A percentile compares a stretch with the other conserved stretches of the same genome.
Conservation (phyloP, 2,797 vertebrate genomes). For the Peromyscus attwateri region DNA sequence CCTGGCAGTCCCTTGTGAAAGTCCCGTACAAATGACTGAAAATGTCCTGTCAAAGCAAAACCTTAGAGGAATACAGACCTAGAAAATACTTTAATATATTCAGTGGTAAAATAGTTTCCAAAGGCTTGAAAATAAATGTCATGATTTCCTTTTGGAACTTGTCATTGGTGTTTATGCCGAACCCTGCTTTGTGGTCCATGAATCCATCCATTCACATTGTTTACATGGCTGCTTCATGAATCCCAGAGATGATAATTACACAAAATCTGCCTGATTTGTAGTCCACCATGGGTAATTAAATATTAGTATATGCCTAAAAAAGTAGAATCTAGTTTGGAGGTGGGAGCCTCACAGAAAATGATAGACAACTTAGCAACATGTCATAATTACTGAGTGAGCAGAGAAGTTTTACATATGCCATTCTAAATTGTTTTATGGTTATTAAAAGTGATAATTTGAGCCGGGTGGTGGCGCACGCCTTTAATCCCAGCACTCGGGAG, state of each 20-base stretch:
- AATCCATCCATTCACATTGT: not conserved
- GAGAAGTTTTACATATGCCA: too few species aligned
- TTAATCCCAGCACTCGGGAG: too few species aligned
- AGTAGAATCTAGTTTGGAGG: not conserved
- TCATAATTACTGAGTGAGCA: not conserved
- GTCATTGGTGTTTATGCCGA: not conserved
- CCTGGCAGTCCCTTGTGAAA: not conserved
- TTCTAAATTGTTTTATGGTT: not conserved
- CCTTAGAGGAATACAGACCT: not conserved
- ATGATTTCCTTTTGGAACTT: not conserved
- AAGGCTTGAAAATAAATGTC: not conserved
- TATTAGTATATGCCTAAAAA: too few species aligned
- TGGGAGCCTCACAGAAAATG: not conserved
- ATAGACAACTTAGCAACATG: not conserved
- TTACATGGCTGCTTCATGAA: not conserved
- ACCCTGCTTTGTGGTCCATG: not conserved
- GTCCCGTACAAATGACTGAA: not conserved
- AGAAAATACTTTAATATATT: not conserved
- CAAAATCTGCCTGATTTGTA: not conserved
- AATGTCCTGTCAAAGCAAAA: not conserved
- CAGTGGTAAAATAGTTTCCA: not conserved
- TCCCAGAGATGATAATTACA: not conserved
- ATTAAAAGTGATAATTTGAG: not conserved
- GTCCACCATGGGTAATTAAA: too few species aligned
- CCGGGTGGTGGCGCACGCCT: too few species aligned